phyloP scores from a whole-genome alignment of 2,797 vertebrate genomes.

The Enteromius anoplus region DNA sequence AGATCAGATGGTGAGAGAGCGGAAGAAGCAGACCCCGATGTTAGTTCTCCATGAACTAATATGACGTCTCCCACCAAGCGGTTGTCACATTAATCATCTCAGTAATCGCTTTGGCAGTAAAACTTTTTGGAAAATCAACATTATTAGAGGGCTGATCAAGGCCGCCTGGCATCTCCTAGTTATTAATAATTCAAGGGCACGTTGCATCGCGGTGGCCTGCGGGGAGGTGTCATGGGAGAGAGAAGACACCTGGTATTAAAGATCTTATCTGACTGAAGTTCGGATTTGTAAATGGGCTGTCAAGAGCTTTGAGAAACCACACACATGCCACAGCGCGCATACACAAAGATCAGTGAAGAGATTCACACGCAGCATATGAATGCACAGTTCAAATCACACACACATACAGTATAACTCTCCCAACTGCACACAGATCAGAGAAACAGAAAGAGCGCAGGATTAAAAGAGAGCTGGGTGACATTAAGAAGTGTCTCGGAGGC shows the following conservation, averaged over 20 bases:
- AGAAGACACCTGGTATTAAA: constrained; percentile 70
- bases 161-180: constrained; percentile 45
- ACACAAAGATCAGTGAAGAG: constrained; percentile 42
- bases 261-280: constrained; percentile 66
- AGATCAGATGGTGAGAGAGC: constrained; percentile 19
- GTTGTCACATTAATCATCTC: constrained; percentile 69
- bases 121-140: constrained; percentile 61
- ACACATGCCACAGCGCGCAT: constrained; percentile 37
- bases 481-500: constrained; percentile 26
- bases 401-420: not conserved
- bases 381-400: constrained; percentile 12
- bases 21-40: constrained; percentile 26
- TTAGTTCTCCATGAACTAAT: constrained; percentile 60
- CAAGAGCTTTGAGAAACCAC: constrained; percentile 30
- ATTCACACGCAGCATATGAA: constrained; percentile 18
- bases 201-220: constrained; percentile 41
- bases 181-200: constrained; percentile 71
- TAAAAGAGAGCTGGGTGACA: constrained; percentile 36
- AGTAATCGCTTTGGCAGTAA: constrained; percentile 58
- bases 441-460: constrained; percentile 19
- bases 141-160: constrained; percentile 64
- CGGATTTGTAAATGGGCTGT: constrained; percentile 53
- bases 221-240: constrained; percentile 66
- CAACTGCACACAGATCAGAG: constrained; percentile 59
- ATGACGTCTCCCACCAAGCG: constrained; percentile 62